A percentile compares a stretch with the other conserved stretches of the same genome.
Evolutionary conservation across 2,797 vertebrate species (phyloP).

Genomic region (Thunnus albacares): DNA sequence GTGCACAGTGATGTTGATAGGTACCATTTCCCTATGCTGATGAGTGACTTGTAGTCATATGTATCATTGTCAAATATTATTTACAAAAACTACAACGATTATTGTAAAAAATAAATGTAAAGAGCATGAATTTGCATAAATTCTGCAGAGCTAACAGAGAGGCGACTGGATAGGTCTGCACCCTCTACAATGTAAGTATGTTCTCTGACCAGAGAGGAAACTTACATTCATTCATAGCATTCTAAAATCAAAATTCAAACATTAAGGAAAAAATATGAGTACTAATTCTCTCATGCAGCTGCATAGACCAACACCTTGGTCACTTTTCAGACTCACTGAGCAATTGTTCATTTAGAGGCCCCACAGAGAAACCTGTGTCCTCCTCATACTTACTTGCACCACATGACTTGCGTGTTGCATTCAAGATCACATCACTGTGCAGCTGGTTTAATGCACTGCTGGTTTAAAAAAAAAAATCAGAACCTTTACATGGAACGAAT

Average conservation of each 20-base stretch:
- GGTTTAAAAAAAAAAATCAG: constrained; percentile 4
- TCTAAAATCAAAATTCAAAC: constrained; percentile 4
- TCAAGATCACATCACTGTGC: constrained; percentile 16
- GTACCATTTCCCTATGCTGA: no score
- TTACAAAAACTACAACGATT: no score
- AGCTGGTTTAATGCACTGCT: constrained; percentile 42
- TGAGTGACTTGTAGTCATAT: no score
- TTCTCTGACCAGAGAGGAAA: constrained; percentile 4
- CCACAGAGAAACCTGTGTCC: constrained; percentile 10
- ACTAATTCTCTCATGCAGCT: neutral
- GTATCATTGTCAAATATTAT: no score
- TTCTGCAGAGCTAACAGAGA: no score
- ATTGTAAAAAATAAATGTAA: no score
- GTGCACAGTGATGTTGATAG: no score
- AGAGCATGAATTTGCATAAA: no score
- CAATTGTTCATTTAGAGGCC: constrained; percentile 26
- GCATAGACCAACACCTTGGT: neutral
- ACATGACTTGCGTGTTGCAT: constrained; percentile 21
- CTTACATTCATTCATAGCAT: neutral
- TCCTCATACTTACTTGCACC: neutral
- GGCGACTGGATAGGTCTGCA: no score
- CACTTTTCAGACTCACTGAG: constrained; percentile 21
- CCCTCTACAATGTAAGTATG: neutral
- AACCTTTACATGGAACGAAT: constrained; percentile 34
- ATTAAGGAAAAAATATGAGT: neutral